Evolutionary conservation across 2,797 vertebrate species (phyloP).

Genomic region (Galaxias olidus): DNA sequence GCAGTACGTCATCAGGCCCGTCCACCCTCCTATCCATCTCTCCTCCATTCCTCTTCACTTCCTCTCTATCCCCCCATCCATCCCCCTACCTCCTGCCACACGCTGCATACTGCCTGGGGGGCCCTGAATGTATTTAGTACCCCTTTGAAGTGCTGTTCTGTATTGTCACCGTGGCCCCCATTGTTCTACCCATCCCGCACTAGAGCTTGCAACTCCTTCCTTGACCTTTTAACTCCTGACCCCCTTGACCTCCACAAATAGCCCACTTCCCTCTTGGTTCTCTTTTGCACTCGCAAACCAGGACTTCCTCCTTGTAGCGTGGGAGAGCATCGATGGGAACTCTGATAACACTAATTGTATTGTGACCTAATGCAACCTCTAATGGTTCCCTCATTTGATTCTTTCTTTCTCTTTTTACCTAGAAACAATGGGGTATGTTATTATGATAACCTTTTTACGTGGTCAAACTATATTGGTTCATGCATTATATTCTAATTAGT

Average conservation of each 20-base stretch:
- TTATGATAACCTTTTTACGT: slow-evolving; percentile 29
- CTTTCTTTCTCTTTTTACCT: slow-evolving; percentile 55
- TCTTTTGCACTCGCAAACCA: slow-evolving; percentile 70
- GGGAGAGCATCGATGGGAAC: slow-evolving; percentile 52
- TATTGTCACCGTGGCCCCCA: slow-evolving; percentile 54
- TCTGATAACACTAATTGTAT: slow-evolving; percentile 48
- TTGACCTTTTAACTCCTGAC: background rate
- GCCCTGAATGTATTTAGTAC: slow-evolving; percentile 71
- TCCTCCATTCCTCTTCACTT: too few species aligned
- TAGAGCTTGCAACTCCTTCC: slow-evolving; percentile 37
- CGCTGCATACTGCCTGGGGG: slow-evolving; percentile 46
- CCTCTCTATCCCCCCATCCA: slow-evolving; percentile 39
- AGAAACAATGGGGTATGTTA: slow-evolving; percentile 29
- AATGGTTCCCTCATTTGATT: slow-evolving; percentile 49
- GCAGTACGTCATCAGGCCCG: too few species aligned
- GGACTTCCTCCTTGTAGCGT: slow-evolving; percentile 53
- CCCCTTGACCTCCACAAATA: slow-evolving; percentile 28
- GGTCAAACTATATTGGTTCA: slow-evolving; percentile 59
- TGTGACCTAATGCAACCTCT: slow-evolving; percentile 53
- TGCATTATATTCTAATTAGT: slow-evolving; percentile 48
- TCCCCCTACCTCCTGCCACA: slow-evolving; percentile 35
- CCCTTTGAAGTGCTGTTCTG: slow-evolving; percentile 70
- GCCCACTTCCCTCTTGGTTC: slow-evolving; percentile 20
- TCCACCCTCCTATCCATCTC: too few species aligned
- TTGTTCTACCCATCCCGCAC: slow-evolving; percentile 17